Evolutionary conservation across 1,140 invertebrate genomes (phyloP).

Genomic region (Drosophila subobscura): DNA sequence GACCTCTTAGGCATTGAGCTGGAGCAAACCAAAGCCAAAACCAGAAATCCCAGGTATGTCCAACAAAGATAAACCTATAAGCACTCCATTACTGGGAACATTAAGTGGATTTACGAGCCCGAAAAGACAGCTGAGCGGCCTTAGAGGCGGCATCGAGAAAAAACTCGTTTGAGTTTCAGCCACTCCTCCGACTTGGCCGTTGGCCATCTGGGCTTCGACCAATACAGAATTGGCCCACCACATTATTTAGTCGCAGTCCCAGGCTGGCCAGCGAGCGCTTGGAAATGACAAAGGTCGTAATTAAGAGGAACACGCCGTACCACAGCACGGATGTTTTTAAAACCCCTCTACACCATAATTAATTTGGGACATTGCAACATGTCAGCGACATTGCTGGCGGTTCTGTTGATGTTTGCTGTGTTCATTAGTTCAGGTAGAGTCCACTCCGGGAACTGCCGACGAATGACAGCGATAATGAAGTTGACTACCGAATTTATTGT

Average conservation of each 20-base stretch:
- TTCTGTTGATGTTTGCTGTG: conserved; percentile 47
- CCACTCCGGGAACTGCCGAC: conserved; percentile 8
- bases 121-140: conserved; percentile 32
- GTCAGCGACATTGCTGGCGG: conserved; percentile 46
- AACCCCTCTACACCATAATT: conserved; percentile 65
- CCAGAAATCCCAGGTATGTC: conserved; percentile 10
- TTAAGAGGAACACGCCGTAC: conserved; percentile 66
- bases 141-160: conserved; percentile 24
- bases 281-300: conserved; percentile 60
- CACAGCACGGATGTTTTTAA: conserved; percentile 38
- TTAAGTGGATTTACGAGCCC: conserved; percentile 70
- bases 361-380: conserved; percentile 65
- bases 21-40: neutral
- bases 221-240: conserved; percentile 61
- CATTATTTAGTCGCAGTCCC: conserved; percentile 30
- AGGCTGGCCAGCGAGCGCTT: conserved; percentile 28
- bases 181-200: conserved; percentile 48
- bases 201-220: conserved; percentile 42
- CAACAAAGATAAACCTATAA: conserved; percentile 37
- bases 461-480: conserved; percentile 49
- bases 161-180: conserved; percentile 72
- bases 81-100: conserved; percentile 67
- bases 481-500: conserved; percentile 65
- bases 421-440: conserved; percentile 60
- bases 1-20: conserved; percentile 10